Evolutionary conservation across 2,888 invertebrate species (phyloP).

Genomic region (Steromphala cineraria): DNA sequence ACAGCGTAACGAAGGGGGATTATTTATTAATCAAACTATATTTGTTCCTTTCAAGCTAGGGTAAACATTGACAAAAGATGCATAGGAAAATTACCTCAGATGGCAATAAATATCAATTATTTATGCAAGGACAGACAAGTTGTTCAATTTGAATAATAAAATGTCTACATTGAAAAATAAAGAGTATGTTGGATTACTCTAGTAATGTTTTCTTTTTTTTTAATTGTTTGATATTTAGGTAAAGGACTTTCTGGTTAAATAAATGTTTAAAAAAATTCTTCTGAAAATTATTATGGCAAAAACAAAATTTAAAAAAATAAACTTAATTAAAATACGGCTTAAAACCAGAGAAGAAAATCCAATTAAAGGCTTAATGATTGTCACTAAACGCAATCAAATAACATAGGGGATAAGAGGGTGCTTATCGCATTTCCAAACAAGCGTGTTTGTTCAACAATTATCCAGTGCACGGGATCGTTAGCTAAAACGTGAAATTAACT

Average conservation of each 20-base stretch:
- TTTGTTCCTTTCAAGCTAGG: background rate
- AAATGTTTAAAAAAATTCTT: no score
- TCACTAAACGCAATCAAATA: slow-evolving; percentile 10
- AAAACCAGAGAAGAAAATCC: background rate
- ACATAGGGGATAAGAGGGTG: background rate
- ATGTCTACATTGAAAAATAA: no score
- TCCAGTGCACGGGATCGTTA: background rate
- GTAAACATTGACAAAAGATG: background rate
- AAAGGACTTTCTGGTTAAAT: no score
- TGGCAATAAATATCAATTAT: background rate
- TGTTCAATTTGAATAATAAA: no score
- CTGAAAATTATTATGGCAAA: no score
- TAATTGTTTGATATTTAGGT: no score
- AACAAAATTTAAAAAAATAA: no score
- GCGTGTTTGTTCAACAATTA: slow-evolving; percentile 16
- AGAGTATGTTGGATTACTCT: no score
- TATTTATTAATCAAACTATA: background rate
- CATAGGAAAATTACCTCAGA: background rate
- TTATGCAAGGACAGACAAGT: background rate
- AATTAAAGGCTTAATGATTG: background rate
- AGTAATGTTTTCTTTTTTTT: no score
- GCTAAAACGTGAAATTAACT: slow-evolving; percentile 10
- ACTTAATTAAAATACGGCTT: no score
- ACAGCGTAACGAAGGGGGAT: background rate
- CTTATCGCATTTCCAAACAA: slow-evolving; percentile 14